phyloP scores from a whole-genome alignment of 2,888 invertebrate genomes.

The Chydorus sphaericus region DNA sequence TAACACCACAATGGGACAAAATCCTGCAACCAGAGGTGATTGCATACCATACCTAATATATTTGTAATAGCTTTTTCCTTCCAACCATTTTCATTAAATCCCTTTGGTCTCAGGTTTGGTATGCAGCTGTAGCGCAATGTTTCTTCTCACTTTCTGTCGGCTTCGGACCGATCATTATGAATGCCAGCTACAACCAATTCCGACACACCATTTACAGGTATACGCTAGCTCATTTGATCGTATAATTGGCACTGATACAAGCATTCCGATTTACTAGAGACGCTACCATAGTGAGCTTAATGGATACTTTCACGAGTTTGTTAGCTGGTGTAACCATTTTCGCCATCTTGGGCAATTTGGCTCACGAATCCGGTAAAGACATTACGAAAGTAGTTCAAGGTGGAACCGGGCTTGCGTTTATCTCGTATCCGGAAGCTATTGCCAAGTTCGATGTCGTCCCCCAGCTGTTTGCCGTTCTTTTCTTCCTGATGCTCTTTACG shows the following conservation, averaged over 20 bases:
- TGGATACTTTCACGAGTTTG: slow-evolving; percentile 15
- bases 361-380: slow-evolving; percentile 41
- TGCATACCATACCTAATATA: too few relatives aligned
- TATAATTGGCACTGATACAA: background rate
- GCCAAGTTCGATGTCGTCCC: slow-evolving; percentile 55
- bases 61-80: background rate
- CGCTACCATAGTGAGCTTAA: slow-evolving; percentile 12
- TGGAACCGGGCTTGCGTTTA: slow-evolving; percentile 65
- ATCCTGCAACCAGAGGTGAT: slow-evolving; percentile 50
- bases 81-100: background rate
- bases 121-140: slow-evolving; percentile 15
- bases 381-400: slow-evolving; percentile 49
- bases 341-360: slow-evolving; percentile 65
- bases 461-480: slow-evolving; percentile 43
- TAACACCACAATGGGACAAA: slow-evolving; percentile 62
- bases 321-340: slow-evolving; percentile 31
- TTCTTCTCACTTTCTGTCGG: slow-evolving; percentile 15
- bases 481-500: slow-evolving; percentile 41
- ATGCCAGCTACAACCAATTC: slow-evolving; percentile 16
- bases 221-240: too few relatives aligned
- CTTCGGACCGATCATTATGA: slow-evolving; percentile 19
- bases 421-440: slow-evolving; percentile 72
- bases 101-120: slow-evolving; percentile 14
- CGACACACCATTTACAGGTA: slow-evolving; percentile 12
- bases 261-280: slow-evolving; percentile 13